Base-by-base conservation (phyloP, 2,888 invertebrate genomes). In the Abrostola tripartita region DNA sequence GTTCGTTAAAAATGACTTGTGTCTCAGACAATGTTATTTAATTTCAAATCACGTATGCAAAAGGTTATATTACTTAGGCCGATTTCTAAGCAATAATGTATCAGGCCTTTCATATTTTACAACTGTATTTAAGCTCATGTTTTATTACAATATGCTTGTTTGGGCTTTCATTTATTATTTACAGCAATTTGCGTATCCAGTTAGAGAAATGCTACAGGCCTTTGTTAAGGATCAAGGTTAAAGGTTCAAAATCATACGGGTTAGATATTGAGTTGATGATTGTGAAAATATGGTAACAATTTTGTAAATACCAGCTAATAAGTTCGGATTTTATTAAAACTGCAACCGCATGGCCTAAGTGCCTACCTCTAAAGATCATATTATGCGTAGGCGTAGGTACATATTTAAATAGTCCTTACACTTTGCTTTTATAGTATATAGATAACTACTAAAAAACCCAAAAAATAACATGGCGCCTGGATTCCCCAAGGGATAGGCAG, bases 121-220 rank as follows among this genome's bases (percentile, higher is more conserved):
- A 57, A 37, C 42, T 7, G 10, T 9, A 42, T 38, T 35, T 11
- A 42, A 41, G 10, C 41, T 36, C 53, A 52, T 70, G 38, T 47
- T 37, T 5, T 36, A 24, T 47, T 47, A 14, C 24, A 47, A 24
- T 24, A 57, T 71, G 56, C 50, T 41, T 24, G 50, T 53, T 61
- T 53, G 1, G 24, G 56, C 36, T 37, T 47, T 35, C 56, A 57
- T 66, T 61, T 57, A 12, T 47, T 61, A 70, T 66, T 66, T 51
- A 61, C 10, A 49, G 44, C 44, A 52, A 57, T 9, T 49, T 36
- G 47, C 59, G 65, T 49, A 59, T 42, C 65, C 37, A 8, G 35
- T 52, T 0, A 2, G 35, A 12, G 57, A 65, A 42, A 64, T 49
- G 35, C 54, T 59, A 35, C 54, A 53, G 52, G 42, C 57, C 42